Base-by-base conservation (phyloP, 2,797 vertebrate genomes). In the Myoxocephalus aenaeus region DNA sequence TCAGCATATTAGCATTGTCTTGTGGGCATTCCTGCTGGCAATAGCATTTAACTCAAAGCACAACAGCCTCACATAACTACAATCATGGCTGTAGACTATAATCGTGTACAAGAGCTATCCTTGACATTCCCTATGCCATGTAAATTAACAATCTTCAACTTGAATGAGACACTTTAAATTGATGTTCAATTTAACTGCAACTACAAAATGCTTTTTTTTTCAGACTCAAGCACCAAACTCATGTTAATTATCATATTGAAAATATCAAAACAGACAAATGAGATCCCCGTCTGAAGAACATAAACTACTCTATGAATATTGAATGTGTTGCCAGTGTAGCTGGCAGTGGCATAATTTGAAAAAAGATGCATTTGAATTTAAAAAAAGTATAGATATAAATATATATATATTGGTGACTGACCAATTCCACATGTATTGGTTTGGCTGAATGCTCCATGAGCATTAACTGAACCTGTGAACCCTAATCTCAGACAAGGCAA, bases 381-480 rank as follows among this genome's bases (percentile, higher is more conserved):
- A 66, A 51, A 11, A 53, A 22, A 5, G 7, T 34, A 7, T 34
- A 29, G 2, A 29, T 29, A 29, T 32, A 32, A 3, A 32, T 32
- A 32, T 32, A 20, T 22, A 51, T 22, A 51, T 48, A 50, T 8
- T 42, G 27, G 17, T 38, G 40, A 57, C 12, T 20, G 22, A 64
- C 17, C 38, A 20, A 38, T 71, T 62, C n/a, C 32, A 40, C 0
- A 42, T 51, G 38, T 77, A 38, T 51, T 71, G 44, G 14, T 70
- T 54, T 42, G 25, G 50, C 11, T 29, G 0, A 34, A 10, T 50
- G 44, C n/a, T 11, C 11, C n/a, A 65, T 84, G 67, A 77, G 51
- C 54, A 81, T 65, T 81, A 73, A 65, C 27, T 59, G 22, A 71
- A 79, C 50, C 61, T 75, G 36, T 77, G 27, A 38, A 53, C 59